Evolutionary conservation across 2,113 vertebrate genomes (phyloP), one percentile per base, ranked within the genome.

Genomic region (Istiophorus platypterus): DNA sequence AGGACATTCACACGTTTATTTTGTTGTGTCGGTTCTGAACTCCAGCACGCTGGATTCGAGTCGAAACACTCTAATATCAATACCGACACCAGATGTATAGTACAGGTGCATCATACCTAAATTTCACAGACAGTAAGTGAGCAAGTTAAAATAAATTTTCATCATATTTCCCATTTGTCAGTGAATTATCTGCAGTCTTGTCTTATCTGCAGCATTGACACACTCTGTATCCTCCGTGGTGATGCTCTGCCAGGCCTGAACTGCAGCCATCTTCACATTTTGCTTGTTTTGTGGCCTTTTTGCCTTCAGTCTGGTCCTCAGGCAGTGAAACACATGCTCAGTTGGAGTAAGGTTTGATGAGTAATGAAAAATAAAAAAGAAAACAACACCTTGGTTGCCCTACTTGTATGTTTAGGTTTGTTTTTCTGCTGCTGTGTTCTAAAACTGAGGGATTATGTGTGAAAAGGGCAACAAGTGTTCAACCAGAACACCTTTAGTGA

Each of bases 291-390:
- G 26, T 39, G 27, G 75, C 58, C 52, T 76, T 41, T 59, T 59
- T 59, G 71, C 80, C 65, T 65, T 61, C 81, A 85, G 68, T 84
- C 81, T 88, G 83, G 51, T 76, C 74, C 45, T 72, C 31, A 56
- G 39, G 65, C 72, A 80, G 29, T 76, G 66, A 52, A 86, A 80
- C 83, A 88, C 80, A 85, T 81, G 69, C 71, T 81, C 58, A 74
- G 17, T 80, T 62, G 63, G 26, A 73, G 74, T 4, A 13, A 65
- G 78, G 81, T 88, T 52, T 82, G 39, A 69, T 11, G 57, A 47
- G 49, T 37, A 20, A 58, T n/a, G n/a, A n/a, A n/a, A n/a, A n/a
- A n/a, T n/a, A n/a, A n/a, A n/a, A n/a, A n/a, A n/a, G 0, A 34
- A 42, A 31, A 47, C 49, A 47, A 62, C 22, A 72, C 22, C 12